Conservation (phyloP, 2,113 vertebrate genomes). For the Perognathus longimembris region DNA sequence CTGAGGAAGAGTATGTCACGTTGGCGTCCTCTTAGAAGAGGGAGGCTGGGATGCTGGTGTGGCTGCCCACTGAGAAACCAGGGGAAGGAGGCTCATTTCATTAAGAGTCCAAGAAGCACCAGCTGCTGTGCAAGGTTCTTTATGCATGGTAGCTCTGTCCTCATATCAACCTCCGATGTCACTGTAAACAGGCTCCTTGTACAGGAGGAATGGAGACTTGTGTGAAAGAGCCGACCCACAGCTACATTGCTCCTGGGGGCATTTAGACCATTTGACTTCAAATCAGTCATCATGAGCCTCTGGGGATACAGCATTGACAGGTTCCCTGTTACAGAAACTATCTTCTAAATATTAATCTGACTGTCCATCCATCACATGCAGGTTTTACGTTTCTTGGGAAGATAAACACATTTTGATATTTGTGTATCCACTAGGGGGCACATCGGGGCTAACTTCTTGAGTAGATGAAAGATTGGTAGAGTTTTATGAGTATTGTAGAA, state of each 20-base stretch:
- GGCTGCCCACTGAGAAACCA: background rate
- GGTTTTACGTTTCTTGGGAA: conserved; percentile 35
- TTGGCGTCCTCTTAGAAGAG: background rate
- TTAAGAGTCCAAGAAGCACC: background rate
- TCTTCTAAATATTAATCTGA: conserved; percentile 2
- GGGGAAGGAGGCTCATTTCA: background rate
- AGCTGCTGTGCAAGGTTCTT: background rate
- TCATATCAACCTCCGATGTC: background rate
- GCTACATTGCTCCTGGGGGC: background rate
- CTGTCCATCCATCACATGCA: background rate
- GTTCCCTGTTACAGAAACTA: background rate
- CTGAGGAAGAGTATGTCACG: background rate
- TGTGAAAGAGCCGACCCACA: background rate
- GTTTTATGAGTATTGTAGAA: conserved; percentile 25
- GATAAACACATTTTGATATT: conserved; percentile 44
- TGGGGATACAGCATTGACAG: background rate
- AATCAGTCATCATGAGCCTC: background rate
- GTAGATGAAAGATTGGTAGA: background rate
- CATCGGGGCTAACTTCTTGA: conserved; percentile 71
- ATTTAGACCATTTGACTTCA: background rate
- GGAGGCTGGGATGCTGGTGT: background rate
- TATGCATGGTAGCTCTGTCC: background rate
- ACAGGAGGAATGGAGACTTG: background rate
- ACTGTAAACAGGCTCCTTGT: background rate
- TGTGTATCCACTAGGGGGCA: conserved; percentile 73